These are phyloP conservation scores for Gallinago jamesoni DNA, from an alignment of 2,113 vertebrate species.

Conservation along the genomic window DNA sequence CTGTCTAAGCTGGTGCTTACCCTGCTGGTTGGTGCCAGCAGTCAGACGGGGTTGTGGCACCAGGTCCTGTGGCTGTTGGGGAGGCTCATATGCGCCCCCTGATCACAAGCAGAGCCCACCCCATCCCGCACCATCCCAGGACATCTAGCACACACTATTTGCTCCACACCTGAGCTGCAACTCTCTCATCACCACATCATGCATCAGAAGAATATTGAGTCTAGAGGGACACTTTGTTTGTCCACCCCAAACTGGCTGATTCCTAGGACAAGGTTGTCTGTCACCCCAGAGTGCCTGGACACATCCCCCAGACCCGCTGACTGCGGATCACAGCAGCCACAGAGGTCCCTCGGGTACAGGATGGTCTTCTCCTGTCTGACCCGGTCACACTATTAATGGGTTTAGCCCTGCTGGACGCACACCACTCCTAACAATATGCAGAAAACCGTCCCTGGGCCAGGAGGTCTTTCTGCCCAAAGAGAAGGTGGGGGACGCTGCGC, in stretches of 20 bases:
- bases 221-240: neutral
- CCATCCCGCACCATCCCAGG: neutral
- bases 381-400: neutral
- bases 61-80: neutral
- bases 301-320: neutral
- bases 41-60: accelerated
- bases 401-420: neutral
- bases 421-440: neutral
- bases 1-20: neutral
- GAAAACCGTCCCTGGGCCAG: neutral
- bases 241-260: neutral
- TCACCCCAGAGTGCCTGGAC: neutral
- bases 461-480: neutral
- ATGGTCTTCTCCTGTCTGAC: neutral
- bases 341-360: neutral
- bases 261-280: neutral
- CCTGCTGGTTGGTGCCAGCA: neutral
- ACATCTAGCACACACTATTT: accelerated
- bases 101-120: neutral
- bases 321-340: neutral
- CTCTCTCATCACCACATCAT: neutral
- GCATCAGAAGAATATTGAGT: neutral
- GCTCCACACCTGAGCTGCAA: neutral
- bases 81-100: neutral
- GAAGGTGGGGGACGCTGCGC: neutral